Conservation (phyloP, 1,140 invertebrate species). For the Hyles vespertilio region DNA sequence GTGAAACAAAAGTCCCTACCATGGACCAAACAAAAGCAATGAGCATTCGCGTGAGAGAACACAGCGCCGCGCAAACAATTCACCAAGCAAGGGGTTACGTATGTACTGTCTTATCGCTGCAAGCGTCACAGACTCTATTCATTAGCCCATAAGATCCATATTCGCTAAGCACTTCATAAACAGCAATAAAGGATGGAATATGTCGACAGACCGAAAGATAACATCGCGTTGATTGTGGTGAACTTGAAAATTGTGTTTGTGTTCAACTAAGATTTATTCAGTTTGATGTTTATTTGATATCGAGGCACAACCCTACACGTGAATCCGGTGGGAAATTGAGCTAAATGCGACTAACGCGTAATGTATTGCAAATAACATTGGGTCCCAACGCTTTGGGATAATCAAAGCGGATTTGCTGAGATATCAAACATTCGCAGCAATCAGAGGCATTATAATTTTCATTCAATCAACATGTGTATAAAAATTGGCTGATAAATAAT, state of each 20-base stretch:
- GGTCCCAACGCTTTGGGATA: too few relatives aligned
- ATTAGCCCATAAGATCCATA: conserved; percentile 6
- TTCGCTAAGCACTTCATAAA: not conserved
- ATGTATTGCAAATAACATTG: too few relatives aligned
- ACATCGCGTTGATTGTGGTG: conserved; percentile 16
- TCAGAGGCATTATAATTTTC: too few relatives aligned
- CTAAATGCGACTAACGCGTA: too few relatives aligned
- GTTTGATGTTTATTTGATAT: conserved; percentile 1
- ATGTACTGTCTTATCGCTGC: conserved; percentile 17
- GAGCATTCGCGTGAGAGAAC: conserved; percentile 34
- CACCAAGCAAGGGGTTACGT: conserved; percentile 29
- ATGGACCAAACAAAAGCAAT: conserved; percentile 34
- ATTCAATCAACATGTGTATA: too few relatives aligned
- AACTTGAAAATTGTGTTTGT: conserved; percentile 20
- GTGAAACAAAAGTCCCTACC: not conserved
- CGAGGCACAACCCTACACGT: not conserved
- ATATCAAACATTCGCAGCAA: too few relatives aligned
- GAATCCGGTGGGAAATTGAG: too few relatives aligned
- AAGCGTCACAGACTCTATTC: conserved; percentile 12
- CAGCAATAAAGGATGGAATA: conserved; percentile 16
- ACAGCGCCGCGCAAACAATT: conserved; percentile 34
- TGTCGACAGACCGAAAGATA: conserved; percentile 21
- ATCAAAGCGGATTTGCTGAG: too few relatives aligned
- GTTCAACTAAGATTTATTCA: conserved; percentile 17
- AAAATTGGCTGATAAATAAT: too few relatives aligned